These are phyloP conservation scores for Heterotis niloticus DNA, from an alignment of 2,113 vertebrate species.

Conservation along the genomic window DNA sequence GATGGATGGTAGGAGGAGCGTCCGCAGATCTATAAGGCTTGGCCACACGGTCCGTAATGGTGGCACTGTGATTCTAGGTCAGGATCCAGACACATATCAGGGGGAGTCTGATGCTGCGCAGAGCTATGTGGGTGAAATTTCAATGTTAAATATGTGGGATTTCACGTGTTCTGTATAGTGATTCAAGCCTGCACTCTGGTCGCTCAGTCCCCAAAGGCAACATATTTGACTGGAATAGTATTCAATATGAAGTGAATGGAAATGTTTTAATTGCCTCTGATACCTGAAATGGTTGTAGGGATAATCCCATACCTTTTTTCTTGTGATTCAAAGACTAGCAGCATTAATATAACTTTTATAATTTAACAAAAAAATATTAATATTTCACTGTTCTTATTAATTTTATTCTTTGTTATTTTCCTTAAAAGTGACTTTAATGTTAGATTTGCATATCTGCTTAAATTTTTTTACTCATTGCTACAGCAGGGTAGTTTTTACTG, in stretches of 20 bases:
- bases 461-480: too few species aligned
- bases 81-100: constrained; percentile 64
- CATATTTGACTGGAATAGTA: constrained; percentile 69
- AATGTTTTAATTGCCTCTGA: constrained; percentile 68
- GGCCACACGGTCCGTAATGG: constrained; percentile 59
- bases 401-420: too few species aligned
- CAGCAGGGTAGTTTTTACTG: too few species aligned
- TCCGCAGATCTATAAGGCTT: constrained; percentile 63
- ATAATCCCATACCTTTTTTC: too few species aligned
- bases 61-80: constrained; percentile 64
- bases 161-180: constrained; percentile 59
- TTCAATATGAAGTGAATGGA: constrained; percentile 64
- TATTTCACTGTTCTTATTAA: too few species aligned
- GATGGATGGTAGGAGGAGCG: constrained; percentile 63
- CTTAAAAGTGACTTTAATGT: too few species aligned
- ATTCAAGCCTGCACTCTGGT: constrained; percentile 61
- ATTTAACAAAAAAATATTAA: too few species aligned
- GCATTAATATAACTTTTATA: too few species aligned
- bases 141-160: constrained; percentile 75
- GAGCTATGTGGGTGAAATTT: constrained; percentile 70
- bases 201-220: constrained; percentile 60
- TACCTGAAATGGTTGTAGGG: constrained; percentile 47
- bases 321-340: too few species aligned
- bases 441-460: too few species aligned
- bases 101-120: constrained; percentile 58